Evolutionary conservation across 2,113 vertebrate genomes (phyloP).

Genomic region (Antechinus flavipes): DNA sequence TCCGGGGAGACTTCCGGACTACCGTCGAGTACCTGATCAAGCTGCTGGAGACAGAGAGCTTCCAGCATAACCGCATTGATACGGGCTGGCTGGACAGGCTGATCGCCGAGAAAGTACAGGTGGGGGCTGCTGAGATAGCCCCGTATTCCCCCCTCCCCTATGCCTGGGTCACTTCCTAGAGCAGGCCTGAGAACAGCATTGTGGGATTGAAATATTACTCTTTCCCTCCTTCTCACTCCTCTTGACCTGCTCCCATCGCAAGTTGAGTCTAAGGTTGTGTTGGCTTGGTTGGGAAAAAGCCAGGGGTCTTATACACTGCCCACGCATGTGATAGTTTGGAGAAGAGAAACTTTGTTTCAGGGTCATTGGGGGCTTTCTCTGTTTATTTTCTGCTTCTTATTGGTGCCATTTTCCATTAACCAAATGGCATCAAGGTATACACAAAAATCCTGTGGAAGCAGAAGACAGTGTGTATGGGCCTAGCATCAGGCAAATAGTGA

Average conservation of each 20-base stretch:
- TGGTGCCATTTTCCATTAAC: neutral
- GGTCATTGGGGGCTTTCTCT: neutral
- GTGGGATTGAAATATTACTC: constrained; percentile 29
- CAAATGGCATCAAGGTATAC: neutral
- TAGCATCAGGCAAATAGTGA: neutral
- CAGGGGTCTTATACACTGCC: no score
- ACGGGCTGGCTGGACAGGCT: constrained; percentile 98
- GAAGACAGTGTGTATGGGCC: neutral
- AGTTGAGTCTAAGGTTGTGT: neutral
- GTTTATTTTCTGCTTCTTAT: neutral
- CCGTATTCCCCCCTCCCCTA: neutral
- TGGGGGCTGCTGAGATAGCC: constrained; percentile 66
- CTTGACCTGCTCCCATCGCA: neutral
- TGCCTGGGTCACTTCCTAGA: constrained; percentile 30
- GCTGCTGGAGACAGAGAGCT: constrained; percentile 96
- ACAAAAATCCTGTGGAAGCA: neutral
- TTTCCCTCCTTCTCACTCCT: constrained; percentile 47
- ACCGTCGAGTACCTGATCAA: constrained; percentile 99
- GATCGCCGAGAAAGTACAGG: constrained; percentile 99
- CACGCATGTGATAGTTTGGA: neutral
- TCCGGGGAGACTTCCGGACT: constrained; percentile 98
- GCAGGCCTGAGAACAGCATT: constrained; percentile 37
- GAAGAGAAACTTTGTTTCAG: neutral
- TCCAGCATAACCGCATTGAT: constrained; percentile 97
- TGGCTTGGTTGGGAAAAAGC: neutral